phyloP scores from a whole-genome alignment of 1,140 invertebrate species.

The Leptonema lineaticorne region DNA sequence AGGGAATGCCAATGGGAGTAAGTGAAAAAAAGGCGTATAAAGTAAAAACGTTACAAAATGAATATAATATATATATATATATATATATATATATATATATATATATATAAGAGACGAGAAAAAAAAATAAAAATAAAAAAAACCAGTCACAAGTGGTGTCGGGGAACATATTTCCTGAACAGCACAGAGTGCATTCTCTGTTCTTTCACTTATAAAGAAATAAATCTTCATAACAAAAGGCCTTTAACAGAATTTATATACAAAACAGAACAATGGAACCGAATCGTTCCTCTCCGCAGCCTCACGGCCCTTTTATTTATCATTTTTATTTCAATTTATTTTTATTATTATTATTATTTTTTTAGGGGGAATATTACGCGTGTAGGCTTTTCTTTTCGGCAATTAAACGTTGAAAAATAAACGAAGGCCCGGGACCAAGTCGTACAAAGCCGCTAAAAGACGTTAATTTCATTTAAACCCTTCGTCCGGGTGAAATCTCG shows the following conservation, averaged over 20 bases:
- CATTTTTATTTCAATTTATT: background rate
- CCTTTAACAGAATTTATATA: constrained; percentile 32
- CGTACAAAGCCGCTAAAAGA: constrained; percentile 3
- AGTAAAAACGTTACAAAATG: too few species aligned
- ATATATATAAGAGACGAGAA: too few species aligned
- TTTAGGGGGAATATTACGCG: background rate
- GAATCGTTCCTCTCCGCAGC: constrained; percentile 12
- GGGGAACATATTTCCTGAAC: constrained; percentile 19
- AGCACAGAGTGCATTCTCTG: constrained; percentile 23
- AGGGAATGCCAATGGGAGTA: too few species aligned
- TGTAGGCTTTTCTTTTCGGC: background rate
- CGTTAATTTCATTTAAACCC: constrained; percentile 12
- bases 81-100: too few species aligned
- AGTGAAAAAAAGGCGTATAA: too few species aligned
- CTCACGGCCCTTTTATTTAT: constrained; percentile 8
- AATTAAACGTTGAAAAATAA: constrained; percentile 1
- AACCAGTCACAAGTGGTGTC: constrained; percentile 10
- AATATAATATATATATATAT: too few species aligned
- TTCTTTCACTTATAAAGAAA: constrained; percentile 31
- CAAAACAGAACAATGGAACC: constrained; percentile 29
- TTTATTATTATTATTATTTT: background rate
- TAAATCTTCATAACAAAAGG: constrained; percentile 33
- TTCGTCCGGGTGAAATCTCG: too few species aligned
- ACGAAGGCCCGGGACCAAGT: too few species aligned
- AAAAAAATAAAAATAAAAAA: background rate